phyloP scores from a whole-genome alignment of 2,888 invertebrate species.

The Diogma glabrata region DNA sequence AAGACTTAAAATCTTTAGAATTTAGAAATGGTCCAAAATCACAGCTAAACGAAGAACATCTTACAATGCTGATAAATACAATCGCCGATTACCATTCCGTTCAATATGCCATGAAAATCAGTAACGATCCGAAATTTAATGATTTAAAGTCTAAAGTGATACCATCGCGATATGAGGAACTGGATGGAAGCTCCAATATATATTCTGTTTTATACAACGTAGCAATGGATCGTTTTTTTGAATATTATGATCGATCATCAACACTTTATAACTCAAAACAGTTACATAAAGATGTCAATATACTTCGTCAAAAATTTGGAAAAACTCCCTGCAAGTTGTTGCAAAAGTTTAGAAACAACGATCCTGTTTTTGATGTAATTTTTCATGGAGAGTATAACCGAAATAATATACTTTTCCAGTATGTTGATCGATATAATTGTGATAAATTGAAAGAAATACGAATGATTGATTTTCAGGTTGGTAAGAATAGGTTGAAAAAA shows the following conservation, averaged over 20 bases:
- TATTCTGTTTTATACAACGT: slow-evolving; percentile 26
- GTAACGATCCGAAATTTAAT: slow-evolving; percentile 24
- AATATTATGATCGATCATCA: slow-evolving; percentile 24
- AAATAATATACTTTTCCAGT: slow-evolving; percentile 33
- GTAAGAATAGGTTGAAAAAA: no score
- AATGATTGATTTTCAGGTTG: slow-evolving; percentile 36
- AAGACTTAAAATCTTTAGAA: slow-evolving; percentile 27
- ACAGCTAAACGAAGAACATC: slow-evolving; percentile 26
- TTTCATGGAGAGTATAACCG: slow-evolving; percentile 35
- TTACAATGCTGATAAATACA: slow-evolving; percentile 26
- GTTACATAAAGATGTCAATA: slow-evolving; percentile 22
- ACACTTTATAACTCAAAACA: background rate
- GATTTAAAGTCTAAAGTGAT: slow-evolving; percentile 24
- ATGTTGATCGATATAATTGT: slow-evolving; percentile 15
- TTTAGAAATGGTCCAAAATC: slow-evolving; percentile 28
- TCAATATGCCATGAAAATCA: slow-evolving; percentile 26
- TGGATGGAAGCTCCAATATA: background rate
- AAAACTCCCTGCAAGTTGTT: slow-evolving; percentile 26
- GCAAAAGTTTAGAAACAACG: slow-evolving; percentile 26
- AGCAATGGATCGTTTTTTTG: slow-evolving; percentile 31
- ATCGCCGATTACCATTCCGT: slow-evolving; percentile 31
- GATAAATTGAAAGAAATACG: slow-evolving; percentile 22
- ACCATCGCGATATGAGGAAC: slow-evolving; percentile 24
- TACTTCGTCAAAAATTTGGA: slow-evolving; percentile 25
- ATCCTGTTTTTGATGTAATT: slow-evolving; percentile 27